Conservation (phyloP, 2,797 vertebrate genomes). For the Amblyraja radiata region DNA sequence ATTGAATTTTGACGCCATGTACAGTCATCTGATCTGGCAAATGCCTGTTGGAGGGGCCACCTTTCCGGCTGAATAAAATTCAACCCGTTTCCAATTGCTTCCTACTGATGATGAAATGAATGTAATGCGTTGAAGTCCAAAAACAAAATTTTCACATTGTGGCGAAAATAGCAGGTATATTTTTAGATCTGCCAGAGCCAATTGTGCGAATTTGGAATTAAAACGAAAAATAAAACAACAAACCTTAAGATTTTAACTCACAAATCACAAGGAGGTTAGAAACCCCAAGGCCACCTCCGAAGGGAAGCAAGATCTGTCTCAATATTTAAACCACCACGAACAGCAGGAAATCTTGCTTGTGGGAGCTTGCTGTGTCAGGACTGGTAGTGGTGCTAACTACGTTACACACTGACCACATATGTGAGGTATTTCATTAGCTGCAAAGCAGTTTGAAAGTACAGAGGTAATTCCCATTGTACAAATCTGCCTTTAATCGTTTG, state of each 20-base stretch:
- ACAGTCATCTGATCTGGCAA: not conserved
- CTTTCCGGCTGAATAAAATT: not conserved
- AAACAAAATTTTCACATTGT: not conserved
- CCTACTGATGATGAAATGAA: not conserved
- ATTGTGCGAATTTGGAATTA: not conserved
- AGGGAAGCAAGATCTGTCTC: too few relatives aligned
- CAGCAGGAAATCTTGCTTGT: too few relatives aligned
- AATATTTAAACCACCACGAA: too few relatives aligned
- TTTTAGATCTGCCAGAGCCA: not conserved
- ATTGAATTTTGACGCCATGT: not conserved
- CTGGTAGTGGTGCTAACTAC: too few relatives aligned
- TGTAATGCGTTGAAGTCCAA: not conserved
- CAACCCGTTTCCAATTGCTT: not conserved
- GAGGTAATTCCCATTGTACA: too few relatives aligned
- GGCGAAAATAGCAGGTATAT: not conserved
- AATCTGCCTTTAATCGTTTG: too few relatives aligned
- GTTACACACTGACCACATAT: too few relatives aligned
- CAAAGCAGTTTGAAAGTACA: too few relatives aligned
- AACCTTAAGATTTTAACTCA: too few relatives aligned
- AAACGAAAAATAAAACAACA: not conserved
- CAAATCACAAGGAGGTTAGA: not conserved
- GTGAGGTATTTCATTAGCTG: too few relatives aligned
- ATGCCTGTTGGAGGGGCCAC: not conserved
- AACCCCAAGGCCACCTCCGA: too few relatives aligned
- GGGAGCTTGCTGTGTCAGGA: too few relatives aligned